Evolutionary conservation across 2,113 vertebrate species (phyloP), one percentile per base, ranked within the genome.

Genomic region (Meriones unguiculatus): DNA sequence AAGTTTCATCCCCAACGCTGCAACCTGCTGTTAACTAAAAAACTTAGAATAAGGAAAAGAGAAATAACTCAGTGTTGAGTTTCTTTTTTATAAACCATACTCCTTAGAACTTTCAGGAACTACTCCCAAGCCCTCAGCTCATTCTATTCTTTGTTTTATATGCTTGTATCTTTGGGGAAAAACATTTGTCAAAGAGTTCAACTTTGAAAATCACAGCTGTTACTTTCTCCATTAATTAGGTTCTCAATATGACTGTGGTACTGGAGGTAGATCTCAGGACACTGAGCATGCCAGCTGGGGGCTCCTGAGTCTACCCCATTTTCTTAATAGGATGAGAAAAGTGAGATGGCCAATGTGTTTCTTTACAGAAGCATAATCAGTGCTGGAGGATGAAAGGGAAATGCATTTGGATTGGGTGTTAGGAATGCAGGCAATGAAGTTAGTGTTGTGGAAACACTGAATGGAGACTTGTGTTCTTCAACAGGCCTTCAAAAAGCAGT

Each of bases 1-100:
- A 46, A 46, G 46, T 46, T 5, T 46, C 46, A 46, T 46, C 46
- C 46, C 46, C 46, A 46, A 5, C 46, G 4, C 46, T 46, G 46
- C 46, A 46, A 46, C n/a, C 64, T 70, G n/a, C 30, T 90, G 12
- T 93, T 81, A 93, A 70, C 6, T 91, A 75, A 86, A 88, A 76
- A 89, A 50, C 20, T 8, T 85, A 64, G 15, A 80, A 77, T 64
- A 93, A 72, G 87, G 52, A 78, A 90, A 65, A 59, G 35, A 52
- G 76, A 57, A 80, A 15, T 52, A 38, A 88, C 17, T 3, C 7
- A 69, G n/a, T 73, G 24, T 80, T 85, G 22, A 41, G 22, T 76
- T 35, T 7, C 50, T n/a, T n/a, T 12, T 87, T 91, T 84, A n/a
- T 46, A 87, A 41, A 50, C 22, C 72, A 13, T n/a, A 84, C 20